Conservation (phyloP, 1,140 invertebrate species). For the Eulimnadia texana region DNA sequence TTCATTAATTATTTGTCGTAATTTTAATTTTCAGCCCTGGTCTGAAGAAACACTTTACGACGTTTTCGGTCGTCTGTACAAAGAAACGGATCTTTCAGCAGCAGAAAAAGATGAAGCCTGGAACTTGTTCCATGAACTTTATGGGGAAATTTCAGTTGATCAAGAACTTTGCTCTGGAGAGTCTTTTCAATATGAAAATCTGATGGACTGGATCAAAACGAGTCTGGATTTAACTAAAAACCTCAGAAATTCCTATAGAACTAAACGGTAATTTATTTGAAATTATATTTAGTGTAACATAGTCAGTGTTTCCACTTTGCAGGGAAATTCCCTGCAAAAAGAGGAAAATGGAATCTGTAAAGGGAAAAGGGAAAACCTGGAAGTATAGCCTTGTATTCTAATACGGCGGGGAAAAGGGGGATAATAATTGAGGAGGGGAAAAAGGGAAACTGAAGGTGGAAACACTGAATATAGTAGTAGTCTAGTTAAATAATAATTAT, state of each 20-base stretch:
- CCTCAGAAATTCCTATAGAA: neutral
- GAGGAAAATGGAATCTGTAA: too few species aligned
- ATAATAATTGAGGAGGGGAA: too few species aligned
- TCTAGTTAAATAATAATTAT: too few species aligned
- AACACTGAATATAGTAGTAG: too few species aligned
- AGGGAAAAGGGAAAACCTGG: too few species aligned
- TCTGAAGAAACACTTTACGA: slow-evolving; percentile 81
- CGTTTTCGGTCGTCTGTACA: slow-evolving; percentile 73
- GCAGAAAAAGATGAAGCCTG: neutral
- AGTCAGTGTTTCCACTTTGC: too few species aligned
- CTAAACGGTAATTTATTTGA: neutral
- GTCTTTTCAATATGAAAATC: neutral
- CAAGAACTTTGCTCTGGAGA: neutral
- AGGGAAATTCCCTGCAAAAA: too few species aligned
- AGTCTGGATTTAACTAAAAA: neutral
- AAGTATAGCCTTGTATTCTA: too few species aligned
- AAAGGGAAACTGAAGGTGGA: too few species aligned
- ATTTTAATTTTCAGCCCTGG: slow-evolving; percentile 59
- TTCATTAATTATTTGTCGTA: too few species aligned
- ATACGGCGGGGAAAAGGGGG: too few species aligned
- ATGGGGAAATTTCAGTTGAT: neutral
- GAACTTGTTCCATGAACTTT: neutral
- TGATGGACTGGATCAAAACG: neutral
- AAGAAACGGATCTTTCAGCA: slow-evolving; percentile 56
- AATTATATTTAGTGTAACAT: too few species aligned